These are phyloP conservation scores for Labroides dimidiatus DNA, from an alignment of 2,797 vertebrate genomes.

Conservation along the genomic window DNA sequence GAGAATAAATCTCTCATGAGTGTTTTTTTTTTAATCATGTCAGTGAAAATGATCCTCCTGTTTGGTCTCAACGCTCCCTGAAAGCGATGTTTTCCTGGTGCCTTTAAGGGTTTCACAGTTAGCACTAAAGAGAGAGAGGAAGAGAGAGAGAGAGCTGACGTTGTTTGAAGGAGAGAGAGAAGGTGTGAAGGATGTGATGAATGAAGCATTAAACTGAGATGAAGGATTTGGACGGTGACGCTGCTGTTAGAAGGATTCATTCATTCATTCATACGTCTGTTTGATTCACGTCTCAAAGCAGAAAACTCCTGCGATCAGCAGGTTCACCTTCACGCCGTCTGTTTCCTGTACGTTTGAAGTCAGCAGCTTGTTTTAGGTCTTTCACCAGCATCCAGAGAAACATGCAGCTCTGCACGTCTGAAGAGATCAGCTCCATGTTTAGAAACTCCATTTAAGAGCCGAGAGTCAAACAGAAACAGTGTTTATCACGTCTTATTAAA, in stretches of 20 bases:
- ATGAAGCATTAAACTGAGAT: not conserved
- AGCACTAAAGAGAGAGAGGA: not conserved
- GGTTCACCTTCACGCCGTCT: conserved; percentile 7
- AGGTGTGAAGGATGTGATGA: conserved; percentile 8
- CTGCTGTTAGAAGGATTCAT: not conserved
- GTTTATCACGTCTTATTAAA: not conserved
- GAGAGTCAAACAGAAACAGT: too few species aligned
- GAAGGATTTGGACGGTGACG: not conserved
- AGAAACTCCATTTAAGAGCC: too few species aligned
- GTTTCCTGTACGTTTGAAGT: not conserved
- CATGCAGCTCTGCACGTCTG: conserved; percentile 10
- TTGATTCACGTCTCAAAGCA: not conserved
- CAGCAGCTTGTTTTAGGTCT: conserved; percentile 22
- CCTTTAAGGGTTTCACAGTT: not conserved
- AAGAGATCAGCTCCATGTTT: not conserved
- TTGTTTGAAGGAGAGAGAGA: conserved; percentile 41
- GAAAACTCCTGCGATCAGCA: not conserved
- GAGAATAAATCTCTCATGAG: not conserved
- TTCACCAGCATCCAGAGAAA: conserved; percentile 48
- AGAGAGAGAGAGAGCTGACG: conserved; percentile 9
- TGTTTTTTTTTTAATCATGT: too few species aligned
- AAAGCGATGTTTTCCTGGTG: not conserved
- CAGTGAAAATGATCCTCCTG: not conserved
- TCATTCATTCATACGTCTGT: not conserved
- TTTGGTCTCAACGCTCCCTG: not conserved